Percentiles rank a stretch among this genome's conserved stretches.
Conservation (phyloP, 2,113 vertebrate species). For the Montifringilla adamsi region DNA sequence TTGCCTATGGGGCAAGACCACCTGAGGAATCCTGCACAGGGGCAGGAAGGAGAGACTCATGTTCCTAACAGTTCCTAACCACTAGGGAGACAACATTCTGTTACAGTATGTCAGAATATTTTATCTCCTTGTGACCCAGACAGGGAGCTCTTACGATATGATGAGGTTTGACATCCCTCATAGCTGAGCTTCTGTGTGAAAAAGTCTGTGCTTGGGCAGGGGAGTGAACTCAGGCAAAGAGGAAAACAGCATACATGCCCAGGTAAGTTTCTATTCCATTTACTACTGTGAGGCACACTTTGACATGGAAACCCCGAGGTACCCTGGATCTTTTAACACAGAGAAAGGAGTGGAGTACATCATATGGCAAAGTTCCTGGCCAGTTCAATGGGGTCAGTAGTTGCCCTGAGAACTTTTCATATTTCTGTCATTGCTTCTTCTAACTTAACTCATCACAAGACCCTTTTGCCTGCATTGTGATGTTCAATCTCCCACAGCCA, state of each 20-base stretch:
- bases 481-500: not conserved
- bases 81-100: rapidly evolving
- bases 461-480: not conserved
- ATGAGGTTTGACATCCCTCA: not conserved
- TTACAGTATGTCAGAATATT: not conserved
- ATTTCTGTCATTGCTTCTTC: not conserved
- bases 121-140: not conserved
- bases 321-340: not conserved
- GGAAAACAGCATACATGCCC: rapidly evolving
- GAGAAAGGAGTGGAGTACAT: not conserved
- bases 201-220: not conserved
- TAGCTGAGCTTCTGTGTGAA: not conserved
- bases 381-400: not conserved
- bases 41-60: not conserved
- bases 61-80: not conserved
- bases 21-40: not conserved
- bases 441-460: not conserved
- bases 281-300: not conserved
- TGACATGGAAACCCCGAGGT: not conserved
- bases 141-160: not conserved
- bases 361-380: not conserved
- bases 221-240: not conserved
- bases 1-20: not conserved
- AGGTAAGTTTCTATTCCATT: not conserved
- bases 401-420: not conserved